Base-by-base conservation (phyloP, 1,140 invertebrate species). In the Batillaria attramentaria region DNA sequence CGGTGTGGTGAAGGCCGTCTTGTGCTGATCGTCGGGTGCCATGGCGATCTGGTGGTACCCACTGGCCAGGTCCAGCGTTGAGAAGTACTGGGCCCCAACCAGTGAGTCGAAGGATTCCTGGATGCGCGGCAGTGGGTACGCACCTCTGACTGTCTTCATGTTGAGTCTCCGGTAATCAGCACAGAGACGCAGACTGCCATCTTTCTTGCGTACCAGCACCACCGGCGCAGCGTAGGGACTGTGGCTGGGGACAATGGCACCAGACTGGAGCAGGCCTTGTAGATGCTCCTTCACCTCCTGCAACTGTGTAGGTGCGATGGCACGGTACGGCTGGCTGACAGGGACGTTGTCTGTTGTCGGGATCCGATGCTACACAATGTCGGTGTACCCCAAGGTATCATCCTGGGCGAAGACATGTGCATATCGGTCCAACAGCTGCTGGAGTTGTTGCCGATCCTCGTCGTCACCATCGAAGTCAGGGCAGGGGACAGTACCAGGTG, bases 161-260 rank as follows among this genome's bases (percentile, higher is more conserved):
- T 87, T 87, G 13, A 87, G 54, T 24, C 42, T n/a, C 24, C 84
- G 28, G 37, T 76, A 85, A 57, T 87, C 85, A 1, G 85, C 37
- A 68, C 86, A 88, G 28, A 89, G 68, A 4, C 84, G 50, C 33
- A 84, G 50, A n/a, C 46, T 77, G 20, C 81, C 85, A 81, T 86
- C 81, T 41, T 84, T 84, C 75, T 84, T 86, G 33, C 80, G 33
- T 37, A 43, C 81, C 39, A 83, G 46, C 3, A 84, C 84, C 0
- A 83, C 57, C 2, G 46, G 66, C 4, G 77, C 79, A 43, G 81
- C 72, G 39, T 70, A 84, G 10, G 83, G 81, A 50, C 77, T 78
- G 18, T 76, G 41, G 13, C 72, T 78, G 28, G 46, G 13, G 33
- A 70, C n/a, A 54, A 82, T 82, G 16, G 80, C 65, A 1, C 72